Conservation (phyloP, 2,888 invertebrate genomes). For the Plebejus melissa region DNA sequence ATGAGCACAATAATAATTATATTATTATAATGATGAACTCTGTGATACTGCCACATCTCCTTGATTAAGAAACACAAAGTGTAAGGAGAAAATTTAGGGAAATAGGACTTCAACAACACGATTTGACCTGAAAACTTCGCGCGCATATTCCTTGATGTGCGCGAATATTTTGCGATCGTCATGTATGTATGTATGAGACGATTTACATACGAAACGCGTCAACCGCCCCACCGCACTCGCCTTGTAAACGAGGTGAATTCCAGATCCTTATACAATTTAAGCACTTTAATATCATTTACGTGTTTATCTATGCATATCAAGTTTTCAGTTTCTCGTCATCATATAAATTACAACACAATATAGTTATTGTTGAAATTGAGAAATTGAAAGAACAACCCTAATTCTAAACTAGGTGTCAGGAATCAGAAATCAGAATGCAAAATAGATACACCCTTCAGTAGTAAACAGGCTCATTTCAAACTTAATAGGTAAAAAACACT, state of each 20-base stretch:
- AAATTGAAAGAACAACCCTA: too few relatives aligned
- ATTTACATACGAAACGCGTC: slow-evolving; percentile 42
- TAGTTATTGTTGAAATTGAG: neutral
- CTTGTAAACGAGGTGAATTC: slow-evolving; percentile 38
- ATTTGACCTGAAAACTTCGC: slow-evolving; percentile 18
- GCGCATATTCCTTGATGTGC: slow-evolving; percentile 32
- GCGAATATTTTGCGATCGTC: slow-evolving; percentile 37
- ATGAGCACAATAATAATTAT: too few relatives aligned
- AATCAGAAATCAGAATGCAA: too few relatives aligned
- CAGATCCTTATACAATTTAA: slow-evolving; percentile 24
- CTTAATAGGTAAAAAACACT: too few relatives aligned
- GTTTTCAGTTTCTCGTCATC: neutral
- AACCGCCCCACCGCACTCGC: slow-evolving; percentile 34
- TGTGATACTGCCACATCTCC: neutral
- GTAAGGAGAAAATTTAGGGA: neutral
- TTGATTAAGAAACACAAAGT: neutral
- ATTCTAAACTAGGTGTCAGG: too few relatives aligned
- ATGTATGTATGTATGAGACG: slow-evolving; percentile 43
- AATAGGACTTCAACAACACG: slow-evolving; percentile 12
- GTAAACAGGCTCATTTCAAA: too few relatives aligned
- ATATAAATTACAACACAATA: too few relatives aligned
- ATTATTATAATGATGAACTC: too few relatives aligned
- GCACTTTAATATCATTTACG: slow-evolving; percentile 16
- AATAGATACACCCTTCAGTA: too few relatives aligned
- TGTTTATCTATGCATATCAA: neutral